Percentiles rank a stretch among this genome's conserved stretches.
phyloP scores from a whole-genome alignment of 1,140 invertebrate genomes.

The Penaeus indicus region DNA sequence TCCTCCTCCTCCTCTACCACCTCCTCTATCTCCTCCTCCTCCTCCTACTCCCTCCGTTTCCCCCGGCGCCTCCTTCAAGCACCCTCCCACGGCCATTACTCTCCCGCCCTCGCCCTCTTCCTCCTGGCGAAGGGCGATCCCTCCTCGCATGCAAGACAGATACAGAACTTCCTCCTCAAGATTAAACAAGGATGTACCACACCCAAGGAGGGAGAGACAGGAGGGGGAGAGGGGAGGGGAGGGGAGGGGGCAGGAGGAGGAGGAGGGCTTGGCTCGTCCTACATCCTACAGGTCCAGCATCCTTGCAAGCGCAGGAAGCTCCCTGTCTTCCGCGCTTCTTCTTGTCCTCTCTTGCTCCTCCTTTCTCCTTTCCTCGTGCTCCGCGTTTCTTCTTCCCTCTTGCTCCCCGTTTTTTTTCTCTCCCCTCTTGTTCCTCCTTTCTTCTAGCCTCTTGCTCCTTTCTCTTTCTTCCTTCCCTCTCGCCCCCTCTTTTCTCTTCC shows the following conservation, averaged over 20 bases:
- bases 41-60: not conserved
- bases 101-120: too few relatives aligned
- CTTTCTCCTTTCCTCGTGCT: not conserved
- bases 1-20: not conserved
- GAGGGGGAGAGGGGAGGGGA: too few relatives aligned
- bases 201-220: too few relatives aligned
- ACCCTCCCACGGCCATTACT: too few relatives aligned
- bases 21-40: not conserved
- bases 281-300: too few relatives aligned
- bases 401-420: not conserved
- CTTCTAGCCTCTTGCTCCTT: not conserved
- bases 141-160: too few relatives aligned
- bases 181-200: too few relatives aligned
- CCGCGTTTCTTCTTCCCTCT: not conserved
- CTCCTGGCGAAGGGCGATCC: too few relatives aligned
- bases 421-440: not conserved
- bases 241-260: too few relatives aligned
- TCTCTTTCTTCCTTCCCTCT: not conserved
- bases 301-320: too few relatives aligned
- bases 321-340: not conserved
- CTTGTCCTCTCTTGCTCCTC: constrained; percentile 1
- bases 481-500: not conserved
- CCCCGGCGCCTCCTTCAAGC: not conserved
- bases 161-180: too few relatives aligned
- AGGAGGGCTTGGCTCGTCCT: too few relatives aligned